These are phyloP conservation scores for Microcebus lehilahytsara DNA, from an alignment of 2,113 vertebrate species.

Conservation along the genomic window DNA sequence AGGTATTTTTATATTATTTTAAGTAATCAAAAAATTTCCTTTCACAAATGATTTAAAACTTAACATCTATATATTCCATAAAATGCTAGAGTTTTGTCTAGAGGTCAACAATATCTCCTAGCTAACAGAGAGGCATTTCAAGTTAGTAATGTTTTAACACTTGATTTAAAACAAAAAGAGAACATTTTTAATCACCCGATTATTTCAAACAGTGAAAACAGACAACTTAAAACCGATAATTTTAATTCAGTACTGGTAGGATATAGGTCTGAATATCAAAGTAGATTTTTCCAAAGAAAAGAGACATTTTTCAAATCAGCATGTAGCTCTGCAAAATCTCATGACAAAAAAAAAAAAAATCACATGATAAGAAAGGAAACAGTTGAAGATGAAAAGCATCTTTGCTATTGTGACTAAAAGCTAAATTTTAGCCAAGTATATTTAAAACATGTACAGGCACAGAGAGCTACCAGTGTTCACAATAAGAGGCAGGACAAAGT, in stretches of 20 bases:
- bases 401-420: conserved; percentile 8
- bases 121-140: not conserved
- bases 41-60: conserved; percentile 41
- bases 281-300: conserved; percentile 8
- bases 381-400: conserved; percentile 43
- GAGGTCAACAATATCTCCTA: not conserved
- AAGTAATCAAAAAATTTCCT: conserved; percentile 26
- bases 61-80: not conserved
- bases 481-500: conserved; percentile 66
- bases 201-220: conserved; percentile 29
- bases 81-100: conserved; percentile 5
- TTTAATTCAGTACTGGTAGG: not conserved
- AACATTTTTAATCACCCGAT: not conserved
- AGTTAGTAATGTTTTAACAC: conserved; percentile 41
- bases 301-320: conserved; percentile 50
- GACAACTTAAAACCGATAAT: conserved; percentile 12
- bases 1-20: not conserved
- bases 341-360: not conserved
- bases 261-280: conserved; percentile 25
- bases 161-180: not conserved
- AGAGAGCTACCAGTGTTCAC: conserved; percentile 40
- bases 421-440: conserved; percentile 53
- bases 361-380: not conserved
- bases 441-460: conserved; percentile 53
- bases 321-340: conserved; percentile 17